Base-by-base conservation (phyloP, 2,888 invertebrate species). In the Fragum whitleyi region DNA sequence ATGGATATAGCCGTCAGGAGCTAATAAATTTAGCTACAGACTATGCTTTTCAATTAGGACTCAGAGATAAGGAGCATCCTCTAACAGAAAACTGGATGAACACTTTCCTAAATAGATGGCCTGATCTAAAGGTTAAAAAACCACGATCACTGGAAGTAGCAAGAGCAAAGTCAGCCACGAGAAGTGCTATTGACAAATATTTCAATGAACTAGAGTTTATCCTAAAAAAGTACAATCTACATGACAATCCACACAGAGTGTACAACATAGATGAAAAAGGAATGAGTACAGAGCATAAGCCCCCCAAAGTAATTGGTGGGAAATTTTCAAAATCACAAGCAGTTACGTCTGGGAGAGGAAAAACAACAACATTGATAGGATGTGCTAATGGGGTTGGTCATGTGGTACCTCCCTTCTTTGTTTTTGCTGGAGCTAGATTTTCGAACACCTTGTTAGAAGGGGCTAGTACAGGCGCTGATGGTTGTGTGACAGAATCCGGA, bases 211-310 rank as follows among this genome's bases (percentile, higher is more conserved):
- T 77, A 11, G 55, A 72, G 6, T 42, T 23, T 16, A 73, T 80
- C 6, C 21, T 80, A 1, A 53, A 16, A 0, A 81, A 74, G 51
- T 72, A 84, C 39, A 62, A 79, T 55, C 57, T 84, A 6, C 47
- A 55, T 23, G 68, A 74, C 26, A 77, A 72, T 53, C 75, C 85
- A 5, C 62, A 79, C 21, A 32, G 62, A 6, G 78, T 81, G 0
- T 85, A 69, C 39, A 77, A 79, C 19, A 39, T 81, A 14, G 79
- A 81, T 74, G 76, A 81, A 51, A 81, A 81, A 42, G 67, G 78
- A 14, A n/a, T 82, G 1, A 39, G 26, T 2, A 65, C 68, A 3
- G 68, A 77, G 0, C 75, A 79, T 67, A 74, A 47, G 14, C 79
- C 77, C 39, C 81, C 81, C 39, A 65, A 55, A 59, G 21, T 80